Percentiles rank a stretch among this genome's conserved stretches.
These are phyloP conservation scores for Gymnocheta viridis DNA, from an alignment of 2,888 invertebrate species.

Conservation along the genomic window DNA sequence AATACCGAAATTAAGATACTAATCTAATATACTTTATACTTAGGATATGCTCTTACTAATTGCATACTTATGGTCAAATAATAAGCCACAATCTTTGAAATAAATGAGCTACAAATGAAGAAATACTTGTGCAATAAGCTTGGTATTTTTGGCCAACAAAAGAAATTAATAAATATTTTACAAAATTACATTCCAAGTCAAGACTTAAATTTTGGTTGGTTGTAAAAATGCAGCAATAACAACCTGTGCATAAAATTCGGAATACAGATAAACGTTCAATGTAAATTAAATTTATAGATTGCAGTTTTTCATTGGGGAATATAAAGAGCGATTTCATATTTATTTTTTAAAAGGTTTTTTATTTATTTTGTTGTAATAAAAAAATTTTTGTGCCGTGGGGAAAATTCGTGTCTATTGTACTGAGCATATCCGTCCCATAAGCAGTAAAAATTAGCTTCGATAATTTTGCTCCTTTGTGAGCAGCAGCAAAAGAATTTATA, in stretches of 20 bases:
- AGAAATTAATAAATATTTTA: conserved; percentile 43
- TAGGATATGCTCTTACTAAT: neutral
- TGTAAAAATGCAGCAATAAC: conserved; percentile 1
- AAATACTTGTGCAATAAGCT: conserved; percentile 33
- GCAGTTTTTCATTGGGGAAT: conserved; percentile 24
- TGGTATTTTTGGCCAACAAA: conserved; percentile 30
- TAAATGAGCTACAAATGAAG: conserved; percentile 61
- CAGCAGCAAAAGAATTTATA: no score
- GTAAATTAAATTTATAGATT: conserved; percentile 51
- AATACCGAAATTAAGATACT: conserved; percentile 7
- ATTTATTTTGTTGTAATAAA: no score
- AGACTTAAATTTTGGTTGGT: conserved; percentile 35
- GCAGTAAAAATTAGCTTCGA: no score
- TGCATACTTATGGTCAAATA: conserved; percentile 64
- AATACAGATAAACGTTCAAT: conserved; percentile 29
- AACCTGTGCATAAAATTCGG: conserved; percentile 25
- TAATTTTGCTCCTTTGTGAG: no score
- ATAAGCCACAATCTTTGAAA: conserved; percentile 66
- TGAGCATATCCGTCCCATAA: no score
- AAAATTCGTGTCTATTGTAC: no score
- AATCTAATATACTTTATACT: neutral
- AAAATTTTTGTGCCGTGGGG: no score
- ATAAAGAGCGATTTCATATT: conserved; percentile 1
- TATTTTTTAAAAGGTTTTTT: neutral
- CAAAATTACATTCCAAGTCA: conserved; percentile 1